Evolutionary conservation across 2,797 vertebrate species (phyloP).

Genomic region (Dromococcyx pavoninus): DNA sequence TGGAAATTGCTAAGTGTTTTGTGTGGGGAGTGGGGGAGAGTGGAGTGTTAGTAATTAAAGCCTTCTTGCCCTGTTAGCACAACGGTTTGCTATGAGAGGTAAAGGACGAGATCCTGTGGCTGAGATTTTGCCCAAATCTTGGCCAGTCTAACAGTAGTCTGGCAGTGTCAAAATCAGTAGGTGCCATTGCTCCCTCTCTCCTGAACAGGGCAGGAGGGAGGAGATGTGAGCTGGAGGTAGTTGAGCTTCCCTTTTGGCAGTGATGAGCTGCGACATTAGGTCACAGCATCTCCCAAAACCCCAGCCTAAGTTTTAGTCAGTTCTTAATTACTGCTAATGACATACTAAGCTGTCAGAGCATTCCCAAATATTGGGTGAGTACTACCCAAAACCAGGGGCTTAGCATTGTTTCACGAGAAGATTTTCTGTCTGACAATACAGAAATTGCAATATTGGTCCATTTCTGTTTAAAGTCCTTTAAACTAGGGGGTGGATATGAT

Average conservation of each 20-base stretch:
- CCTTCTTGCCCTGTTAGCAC: neutral
- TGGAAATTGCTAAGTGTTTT: slow-evolving; percentile 6
- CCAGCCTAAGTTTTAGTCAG: neutral
- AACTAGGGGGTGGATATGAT: neutral
- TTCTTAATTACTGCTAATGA: neutral
- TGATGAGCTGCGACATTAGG: neutral
- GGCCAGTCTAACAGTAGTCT: neutral
- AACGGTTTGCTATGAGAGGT: neutral
- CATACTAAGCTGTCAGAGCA: neutral
- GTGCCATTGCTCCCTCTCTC: neutral
- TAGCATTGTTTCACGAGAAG: neutral
- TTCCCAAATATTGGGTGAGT: neutral
- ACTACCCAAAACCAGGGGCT: neutral
- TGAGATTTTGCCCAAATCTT: neutral
- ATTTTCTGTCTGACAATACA: neutral
- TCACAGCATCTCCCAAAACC: neutral
- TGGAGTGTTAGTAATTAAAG: neutral
- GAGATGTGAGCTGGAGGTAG: neutral
- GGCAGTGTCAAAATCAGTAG: neutral
- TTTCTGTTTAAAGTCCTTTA: neutral
- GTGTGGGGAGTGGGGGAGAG: neutral
- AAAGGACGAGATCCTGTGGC: neutral
- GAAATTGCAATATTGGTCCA: neutral
- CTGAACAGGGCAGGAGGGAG: accelerated
- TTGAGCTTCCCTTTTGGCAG: neutral